Percentiles rank a stretch among this genome's conserved stretches.
phyloP scores from a whole-genome alignment of 2,113 vertebrate genomes.

The Chlamydotis undulata region DNA sequence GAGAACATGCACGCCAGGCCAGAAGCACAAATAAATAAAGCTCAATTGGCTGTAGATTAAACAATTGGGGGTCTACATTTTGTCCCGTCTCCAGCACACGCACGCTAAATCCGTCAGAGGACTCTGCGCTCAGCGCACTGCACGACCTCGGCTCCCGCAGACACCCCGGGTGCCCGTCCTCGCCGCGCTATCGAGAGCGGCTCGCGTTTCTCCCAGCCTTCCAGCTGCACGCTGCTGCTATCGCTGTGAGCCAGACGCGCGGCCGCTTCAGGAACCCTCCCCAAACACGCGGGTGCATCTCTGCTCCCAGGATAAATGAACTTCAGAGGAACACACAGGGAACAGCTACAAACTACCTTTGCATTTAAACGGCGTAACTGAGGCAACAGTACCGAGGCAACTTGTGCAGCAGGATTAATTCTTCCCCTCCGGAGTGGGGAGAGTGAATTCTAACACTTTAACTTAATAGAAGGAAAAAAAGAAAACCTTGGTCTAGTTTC shows the following conservation, averaged over 20 bases:
- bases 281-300: accelerated
- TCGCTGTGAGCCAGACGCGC: accelerated
- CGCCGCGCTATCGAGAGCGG: accelerated
- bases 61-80: accelerated
- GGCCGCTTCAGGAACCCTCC: neutral
- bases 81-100: neutral
- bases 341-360: accelerated
- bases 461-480: neutral
- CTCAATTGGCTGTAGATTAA: neutral
- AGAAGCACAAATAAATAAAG: neutral
- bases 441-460: neutral
- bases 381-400: neutral
- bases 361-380: neutral
- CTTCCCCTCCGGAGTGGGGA: neutral
- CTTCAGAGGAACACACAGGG: neutral
- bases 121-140: too few relatives aligned
- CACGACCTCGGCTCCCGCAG: accelerated
- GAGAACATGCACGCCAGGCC: neutral
- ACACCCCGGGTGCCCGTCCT: accelerated
- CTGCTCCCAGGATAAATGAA: neutral
- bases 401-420: neutral
- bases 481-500: neutral
- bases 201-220: neutral
- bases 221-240: neutral
- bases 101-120: accelerated